Evolutionary conservation across 2,113 vertebrate genomes (phyloP).

Genomic region (Rhabdornis inornatus): DNA sequence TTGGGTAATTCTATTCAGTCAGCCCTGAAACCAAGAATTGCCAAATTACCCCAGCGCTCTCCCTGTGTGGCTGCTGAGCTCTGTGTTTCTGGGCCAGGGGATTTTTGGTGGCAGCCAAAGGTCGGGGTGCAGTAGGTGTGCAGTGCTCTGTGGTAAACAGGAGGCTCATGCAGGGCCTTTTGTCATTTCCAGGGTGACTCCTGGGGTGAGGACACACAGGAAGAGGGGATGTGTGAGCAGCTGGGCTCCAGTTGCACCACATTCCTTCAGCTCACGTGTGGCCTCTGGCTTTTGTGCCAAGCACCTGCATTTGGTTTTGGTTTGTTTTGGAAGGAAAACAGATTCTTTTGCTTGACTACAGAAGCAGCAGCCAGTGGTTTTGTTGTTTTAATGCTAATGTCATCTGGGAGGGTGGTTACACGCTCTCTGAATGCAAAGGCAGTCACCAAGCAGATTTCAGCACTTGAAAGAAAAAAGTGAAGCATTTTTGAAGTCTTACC

Average conservation of each 20-base stretch:
- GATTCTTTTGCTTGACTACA: background rate
- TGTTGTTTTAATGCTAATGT: background rate
- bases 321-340: slow-evolving; percentile 8
- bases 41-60: background rate
- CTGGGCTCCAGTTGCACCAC: background rate
- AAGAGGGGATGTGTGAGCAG: background rate
- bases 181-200: background rate
- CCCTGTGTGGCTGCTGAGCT: background rate
- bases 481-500: background rate
- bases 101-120: slow-evolving; percentile 4
- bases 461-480: background rate
- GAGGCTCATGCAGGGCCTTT: background rate
- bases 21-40: background rate
- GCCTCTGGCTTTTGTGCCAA: background rate
- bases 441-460: background rate
- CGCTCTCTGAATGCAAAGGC: background rate
- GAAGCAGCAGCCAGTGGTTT: background rate
- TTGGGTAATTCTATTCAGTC: background rate
- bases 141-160: background rate
- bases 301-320: background rate
- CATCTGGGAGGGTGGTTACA: background rate
- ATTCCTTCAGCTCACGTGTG: background rate
- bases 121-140: background rate
- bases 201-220: background rate
- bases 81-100: background rate